phyloP scores from a whole-genome alignment of 2,888 invertebrate genomes.

The Charanyca ferruginea region DNA sequence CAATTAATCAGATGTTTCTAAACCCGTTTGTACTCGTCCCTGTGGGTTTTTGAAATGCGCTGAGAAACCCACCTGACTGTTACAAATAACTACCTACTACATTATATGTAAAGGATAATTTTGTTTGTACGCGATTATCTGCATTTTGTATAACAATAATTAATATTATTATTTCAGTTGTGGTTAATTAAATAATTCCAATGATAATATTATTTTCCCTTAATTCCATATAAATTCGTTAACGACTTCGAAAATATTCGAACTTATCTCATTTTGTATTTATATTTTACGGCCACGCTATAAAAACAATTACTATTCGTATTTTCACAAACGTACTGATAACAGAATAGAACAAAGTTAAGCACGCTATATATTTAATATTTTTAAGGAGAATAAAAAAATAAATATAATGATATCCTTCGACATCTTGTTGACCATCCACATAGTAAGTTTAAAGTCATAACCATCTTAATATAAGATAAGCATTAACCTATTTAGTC shows the following conservation, averaged over 20 bases:
- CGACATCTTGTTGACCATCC: conserved; percentile 26
- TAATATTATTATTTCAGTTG: conserved; percentile 29
- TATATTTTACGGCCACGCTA: conserved; percentile 8
- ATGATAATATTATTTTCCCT: conserved; percentile 25
- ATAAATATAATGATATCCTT: conserved; percentile 3
- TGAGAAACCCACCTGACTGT: conserved; percentile 1
- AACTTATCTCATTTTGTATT: conserved; percentile 23
- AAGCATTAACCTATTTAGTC: conserved; percentile 48
- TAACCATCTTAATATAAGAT: conserved; percentile 38
- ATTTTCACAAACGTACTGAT: conserved; percentile 24
- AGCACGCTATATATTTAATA: too few species aligned
- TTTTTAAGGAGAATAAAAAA: conserved; percentile 24
- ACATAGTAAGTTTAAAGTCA: conserved; percentile 22
- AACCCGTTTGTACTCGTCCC: conserved; percentile 5
- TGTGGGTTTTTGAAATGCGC: conserved; percentile 32
- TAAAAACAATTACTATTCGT: conserved; percentile 26
- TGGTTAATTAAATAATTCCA: conserved; percentile 34
- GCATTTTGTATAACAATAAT: neutral
- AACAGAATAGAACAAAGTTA: conserved; percentile 8
- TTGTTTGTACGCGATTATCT: conserved; percentile 12
- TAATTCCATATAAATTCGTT: conserved; percentile 14
- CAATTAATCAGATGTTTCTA: neutral
- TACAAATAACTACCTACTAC: conserved; percentile 1
- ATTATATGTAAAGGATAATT: neutral
- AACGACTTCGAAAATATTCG: conserved; percentile 18